phyloP scores from a whole-genome alignment of 2,113 vertebrate species.

The Macrotis lagotis region DNA sequence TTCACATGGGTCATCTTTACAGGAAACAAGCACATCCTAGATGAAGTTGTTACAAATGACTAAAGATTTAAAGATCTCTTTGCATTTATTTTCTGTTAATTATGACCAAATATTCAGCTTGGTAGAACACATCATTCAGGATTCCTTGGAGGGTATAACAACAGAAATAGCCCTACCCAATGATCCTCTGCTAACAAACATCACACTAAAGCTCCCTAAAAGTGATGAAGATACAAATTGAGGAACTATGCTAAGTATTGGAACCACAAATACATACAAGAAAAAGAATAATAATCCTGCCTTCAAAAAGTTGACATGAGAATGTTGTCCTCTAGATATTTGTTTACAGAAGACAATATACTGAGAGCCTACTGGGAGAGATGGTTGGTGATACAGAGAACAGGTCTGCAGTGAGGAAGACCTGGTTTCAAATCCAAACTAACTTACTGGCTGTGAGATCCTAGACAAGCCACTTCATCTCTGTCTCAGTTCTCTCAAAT shows the following conservation, averaged over 20 bases:
- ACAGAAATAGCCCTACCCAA: not conserved
- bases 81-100: not conserved
- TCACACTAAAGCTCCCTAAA: too few species aligned
- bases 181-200: too few species aligned
- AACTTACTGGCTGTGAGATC: not conserved
- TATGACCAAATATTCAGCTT: not conserved
- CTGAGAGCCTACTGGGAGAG: not conserved
- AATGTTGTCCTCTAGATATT: not conserved
- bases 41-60: not conserved
- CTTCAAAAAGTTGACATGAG: too few species aligned
- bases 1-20: not conserved
- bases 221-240: too few species aligned
- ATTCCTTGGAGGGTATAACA: not conserved
- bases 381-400: not conserved
- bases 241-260: too few species aligned
- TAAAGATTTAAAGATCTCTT: not conserved
- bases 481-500: not conserved
- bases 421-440: not conserved
- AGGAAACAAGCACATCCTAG: not conserved
- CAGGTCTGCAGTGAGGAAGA: not conserved
- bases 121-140: not conserved
- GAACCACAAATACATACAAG: too few species aligned
- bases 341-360: not conserved
- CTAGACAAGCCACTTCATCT: not conserved
- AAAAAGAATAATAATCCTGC: too few species aligned